phyloP scores from a whole-genome alignment of 2,888 invertebrate genomes.

The Stegophylla sp. region DNA sequence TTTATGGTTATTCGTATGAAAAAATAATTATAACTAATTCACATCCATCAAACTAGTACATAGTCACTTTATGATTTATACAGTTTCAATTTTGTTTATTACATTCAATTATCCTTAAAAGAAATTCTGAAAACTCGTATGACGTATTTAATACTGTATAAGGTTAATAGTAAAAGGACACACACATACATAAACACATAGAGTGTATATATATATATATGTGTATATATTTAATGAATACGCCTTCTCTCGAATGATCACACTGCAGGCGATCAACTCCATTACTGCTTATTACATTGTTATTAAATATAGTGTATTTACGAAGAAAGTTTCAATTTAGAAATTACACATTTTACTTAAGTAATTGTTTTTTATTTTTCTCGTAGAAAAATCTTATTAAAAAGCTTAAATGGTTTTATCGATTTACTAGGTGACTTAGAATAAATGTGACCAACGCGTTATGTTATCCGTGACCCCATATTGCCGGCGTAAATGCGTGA shows the following conservation, averaged over 20 bases:
- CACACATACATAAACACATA: background rate
- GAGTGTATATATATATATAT: background rate
- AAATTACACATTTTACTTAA: background rate
- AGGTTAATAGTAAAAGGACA: background rate
- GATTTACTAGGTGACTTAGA: background rate
- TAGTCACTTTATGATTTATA: conserved; percentile 26
- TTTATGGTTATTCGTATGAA: background rate
- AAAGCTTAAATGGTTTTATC: conserved; percentile 32
- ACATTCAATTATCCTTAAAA: conserved; percentile 23
- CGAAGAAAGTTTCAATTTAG: background rate
- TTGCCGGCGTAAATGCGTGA: background rate
- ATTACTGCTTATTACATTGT: conserved; percentile 6
- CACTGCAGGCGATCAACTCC: background rate
- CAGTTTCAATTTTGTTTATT: conserved; percentile 21
- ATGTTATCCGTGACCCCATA: background rate
- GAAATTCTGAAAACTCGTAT: conserved; percentile 6
- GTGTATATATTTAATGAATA: background rate
- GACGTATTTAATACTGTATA: background rate
- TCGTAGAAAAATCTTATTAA: conserved; percentile 10
- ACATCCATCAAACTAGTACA: background rate
- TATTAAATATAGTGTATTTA: background rate
- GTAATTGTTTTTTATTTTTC: conserved; percentile 1
- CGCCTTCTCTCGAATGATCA: background rate
- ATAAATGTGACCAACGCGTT: background rate
- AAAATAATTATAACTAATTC: background rate